phyloP scores from a whole-genome alignment of 2,888 invertebrate genomes.

The Meghimatium bilineatum region DNA sequence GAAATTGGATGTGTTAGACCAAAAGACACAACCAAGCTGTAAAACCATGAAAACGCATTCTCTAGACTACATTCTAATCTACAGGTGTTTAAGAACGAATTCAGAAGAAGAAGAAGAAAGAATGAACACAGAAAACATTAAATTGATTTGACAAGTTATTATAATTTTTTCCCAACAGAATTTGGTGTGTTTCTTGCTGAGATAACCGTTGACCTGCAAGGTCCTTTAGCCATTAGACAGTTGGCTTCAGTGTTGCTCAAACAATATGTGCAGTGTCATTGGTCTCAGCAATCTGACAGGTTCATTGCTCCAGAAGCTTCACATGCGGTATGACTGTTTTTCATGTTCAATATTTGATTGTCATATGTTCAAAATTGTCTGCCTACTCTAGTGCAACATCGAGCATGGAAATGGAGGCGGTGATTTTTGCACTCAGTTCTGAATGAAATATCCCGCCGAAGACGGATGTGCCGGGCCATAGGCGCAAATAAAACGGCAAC shows the following conservation, averaged over 20 bases:
- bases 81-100: too few relatives aligned
- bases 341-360: neutral
- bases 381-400: too few relatives aligned
- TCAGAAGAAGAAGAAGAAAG: neutral
- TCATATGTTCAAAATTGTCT: too few relatives aligned
- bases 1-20: too few relatives aligned
- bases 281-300: conserved; percentile 81
- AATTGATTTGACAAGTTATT: neutral
- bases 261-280: conserved; percentile 85
- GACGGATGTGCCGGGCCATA: too few relatives aligned
- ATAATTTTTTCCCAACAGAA: conserved; percentile 68
- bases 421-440: too few relatives aligned
- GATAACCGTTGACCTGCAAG: conserved; percentile 82
- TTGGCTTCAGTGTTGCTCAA: conserved; percentile 85
- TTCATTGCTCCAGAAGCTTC: conserved; percentile 81
- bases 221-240: conserved; percentile 82
- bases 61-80: too few relatives aligned
- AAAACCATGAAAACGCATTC: too few relatives aligned
- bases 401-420: too few relatives aligned
- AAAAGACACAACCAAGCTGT: too few relatives aligned
- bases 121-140: neutral
- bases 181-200: conserved; percentile 84
- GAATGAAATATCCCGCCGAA: too few relatives aligned
- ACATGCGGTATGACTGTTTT: conserved; percentile 71
- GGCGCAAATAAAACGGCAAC: too few relatives aligned